These are phyloP conservation scores for Tapirus indicus DNA, from an alignment of 2,797 vertebrate genomes.

Conservation along the genomic window DNA sequence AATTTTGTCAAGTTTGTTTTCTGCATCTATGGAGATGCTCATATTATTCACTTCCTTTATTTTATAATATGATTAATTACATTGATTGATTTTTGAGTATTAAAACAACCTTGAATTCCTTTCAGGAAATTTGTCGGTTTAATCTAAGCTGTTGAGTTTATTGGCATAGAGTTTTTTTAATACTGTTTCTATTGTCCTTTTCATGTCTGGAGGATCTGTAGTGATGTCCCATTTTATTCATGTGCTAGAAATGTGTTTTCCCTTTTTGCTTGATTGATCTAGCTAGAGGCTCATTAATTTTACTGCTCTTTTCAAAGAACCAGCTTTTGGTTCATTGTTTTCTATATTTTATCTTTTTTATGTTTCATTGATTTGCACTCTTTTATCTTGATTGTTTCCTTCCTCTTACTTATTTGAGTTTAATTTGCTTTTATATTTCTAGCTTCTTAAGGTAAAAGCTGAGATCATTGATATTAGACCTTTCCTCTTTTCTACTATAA, in stretches of 20 bases:
- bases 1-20: slow-evolving; percentile 24
- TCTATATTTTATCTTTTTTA: not conserved
- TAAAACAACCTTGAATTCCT: not conserved
- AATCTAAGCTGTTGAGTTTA: not conserved
- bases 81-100: not conserved
- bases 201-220: not conserved
- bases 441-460: not conserved
- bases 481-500: not conserved
- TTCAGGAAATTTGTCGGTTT: not conserved
- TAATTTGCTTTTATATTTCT: not conserved
- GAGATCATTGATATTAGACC: not conserved
- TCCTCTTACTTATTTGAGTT: not conserved
- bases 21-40: not conserved
- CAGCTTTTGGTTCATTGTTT: not conserved
- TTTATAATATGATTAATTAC: not conserved
- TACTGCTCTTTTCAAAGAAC: not conserved
- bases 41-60: not conserved
- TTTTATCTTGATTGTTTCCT: not conserved
- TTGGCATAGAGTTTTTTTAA: not conserved
- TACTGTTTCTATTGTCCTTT: not conserved
- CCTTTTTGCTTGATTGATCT: not conserved
- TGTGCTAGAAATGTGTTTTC: not conserved
- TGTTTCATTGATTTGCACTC: not conserved
- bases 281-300: not conserved
- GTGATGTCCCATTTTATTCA: not conserved